Conservation (phyloP, 2,113 vertebrate species). For the Taurulus bubalis region DNA sequence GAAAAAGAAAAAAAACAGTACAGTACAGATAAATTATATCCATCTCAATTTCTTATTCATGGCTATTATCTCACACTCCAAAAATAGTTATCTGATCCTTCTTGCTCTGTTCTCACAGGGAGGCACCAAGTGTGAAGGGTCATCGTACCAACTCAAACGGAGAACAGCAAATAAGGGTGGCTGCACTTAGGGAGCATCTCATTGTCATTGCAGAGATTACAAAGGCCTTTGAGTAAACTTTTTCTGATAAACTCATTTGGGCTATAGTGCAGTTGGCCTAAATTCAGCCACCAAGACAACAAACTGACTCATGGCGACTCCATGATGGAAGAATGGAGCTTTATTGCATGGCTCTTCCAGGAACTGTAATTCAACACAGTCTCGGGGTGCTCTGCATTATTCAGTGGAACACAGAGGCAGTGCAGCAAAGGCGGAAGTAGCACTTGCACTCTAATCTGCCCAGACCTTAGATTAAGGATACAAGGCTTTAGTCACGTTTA, state of each 20-base stretch:
- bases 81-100: slow-evolving; percentile 65
- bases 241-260: slow-evolving; percentile 29
- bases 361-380: slow-evolving; percentile 74
- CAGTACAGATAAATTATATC: slow-evolving; percentile 51
- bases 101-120: slow-evolving; percentile 46
- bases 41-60: slow-evolving; percentile 65
- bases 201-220: slow-evolving; percentile 28
- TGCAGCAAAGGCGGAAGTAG: slow-evolving; percentile 37
- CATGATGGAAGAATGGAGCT: slow-evolving; percentile 47
- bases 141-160: slow-evolving; percentile 41
- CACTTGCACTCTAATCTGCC: slow-evolving; percentile 57
- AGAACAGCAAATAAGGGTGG: slow-evolving; percentile 52
- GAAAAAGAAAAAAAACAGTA: not conserved
- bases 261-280: slow-evolving; percentile 13
- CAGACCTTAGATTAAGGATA: slow-evolving; percentile 59
- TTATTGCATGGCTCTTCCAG: slow-evolving; percentile 50
- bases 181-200: not conserved
- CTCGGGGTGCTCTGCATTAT: slow-evolving; percentile 75
- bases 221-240: slow-evolving; percentile 28
- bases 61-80: slow-evolving; percentile 66
- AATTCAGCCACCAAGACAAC: slow-evolving; percentile 40
- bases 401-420: slow-evolving; percentile 68
- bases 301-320: slow-evolving; percentile 35
- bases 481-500: slow-evolving; percentile 47
- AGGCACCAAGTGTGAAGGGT: slow-evolving; percentile 40